Conservation (phyloP, 2,797 vertebrate genomes). For the Oryzias dopingdopingensis region DNA sequence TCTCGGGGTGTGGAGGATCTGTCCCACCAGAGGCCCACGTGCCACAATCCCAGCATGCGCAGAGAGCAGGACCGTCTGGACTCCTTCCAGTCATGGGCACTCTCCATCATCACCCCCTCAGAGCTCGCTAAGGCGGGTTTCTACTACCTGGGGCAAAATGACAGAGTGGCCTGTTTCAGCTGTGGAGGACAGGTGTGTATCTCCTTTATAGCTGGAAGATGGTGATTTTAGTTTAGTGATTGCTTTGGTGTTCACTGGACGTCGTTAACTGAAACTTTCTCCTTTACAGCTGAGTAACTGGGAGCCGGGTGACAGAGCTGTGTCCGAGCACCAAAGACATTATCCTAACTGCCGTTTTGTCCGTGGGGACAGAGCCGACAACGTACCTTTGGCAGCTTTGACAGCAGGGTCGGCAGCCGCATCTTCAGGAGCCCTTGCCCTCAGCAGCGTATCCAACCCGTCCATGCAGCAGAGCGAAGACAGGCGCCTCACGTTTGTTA, state of each 20-base stretch:
- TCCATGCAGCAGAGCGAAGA: conserved; percentile 91
- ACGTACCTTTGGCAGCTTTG: conserved; percentile 66
- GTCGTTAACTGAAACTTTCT: neutral
- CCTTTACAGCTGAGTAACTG: conserved; percentile 85
- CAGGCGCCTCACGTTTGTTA: conserved; percentile 88
- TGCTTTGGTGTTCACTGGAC: no score
- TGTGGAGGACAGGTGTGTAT: conserved; percentile 85
- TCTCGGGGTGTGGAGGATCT: conserved; percentile 85
- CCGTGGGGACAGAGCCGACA: conserved; percentile 80
- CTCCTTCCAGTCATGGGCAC: conserved; percentile 85
- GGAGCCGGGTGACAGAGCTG: conserved; percentile 93
- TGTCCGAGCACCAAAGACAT: conserved; percentile 92
- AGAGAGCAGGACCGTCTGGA: conserved; percentile 90
- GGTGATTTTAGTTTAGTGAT: no score
- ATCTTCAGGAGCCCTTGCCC: conserved; percentile 33
- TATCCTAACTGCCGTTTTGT: conserved; percentile 92
- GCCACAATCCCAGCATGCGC: conserved; percentile 85
- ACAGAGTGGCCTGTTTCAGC: conserved; percentile 92
- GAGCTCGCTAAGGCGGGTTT: conserved; percentile 95
- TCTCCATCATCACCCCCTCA: conserved; percentile 83
- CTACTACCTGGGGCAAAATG: conserved; percentile 88
- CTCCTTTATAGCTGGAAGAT: no score
- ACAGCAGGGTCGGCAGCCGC: conserved; percentile 25
- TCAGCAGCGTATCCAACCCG: conserved; percentile 88
- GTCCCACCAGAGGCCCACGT: conserved; percentile 80